phyloP scores from a whole-genome alignment of 2,113 vertebrate species.

The Trachemys scripta region DNA sequence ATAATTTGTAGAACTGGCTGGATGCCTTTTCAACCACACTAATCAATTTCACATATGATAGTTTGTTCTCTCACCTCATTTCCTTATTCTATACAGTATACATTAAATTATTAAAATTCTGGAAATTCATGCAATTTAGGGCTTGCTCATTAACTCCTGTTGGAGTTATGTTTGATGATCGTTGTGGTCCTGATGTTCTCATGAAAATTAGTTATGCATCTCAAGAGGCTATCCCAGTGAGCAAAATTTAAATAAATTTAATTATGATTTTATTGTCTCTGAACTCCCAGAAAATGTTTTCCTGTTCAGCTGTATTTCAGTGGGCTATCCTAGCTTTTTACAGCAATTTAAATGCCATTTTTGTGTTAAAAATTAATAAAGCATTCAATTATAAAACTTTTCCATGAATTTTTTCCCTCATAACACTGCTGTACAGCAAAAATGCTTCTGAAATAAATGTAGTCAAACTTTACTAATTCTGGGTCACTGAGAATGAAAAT shows the following conservation, averaged over 20 bases:
- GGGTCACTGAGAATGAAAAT: too few relatives aligned
- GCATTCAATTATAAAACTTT: not conserved
- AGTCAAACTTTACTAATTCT: too few relatives aligned
- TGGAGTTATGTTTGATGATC: constrained; percentile 35
- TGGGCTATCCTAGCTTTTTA: not conserved
- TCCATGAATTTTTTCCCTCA: not conserved
- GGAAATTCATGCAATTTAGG: constrained; percentile 40
- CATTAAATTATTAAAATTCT: constrained; percentile 28
- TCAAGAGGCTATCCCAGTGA: not conserved
- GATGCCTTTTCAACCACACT: not conserved
- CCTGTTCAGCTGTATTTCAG: not conserved
- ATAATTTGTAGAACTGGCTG: not conserved
- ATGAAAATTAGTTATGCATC: constrained; percentile 13
- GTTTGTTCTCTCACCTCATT: constrained; percentile 8
- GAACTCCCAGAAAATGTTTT: not conserved
- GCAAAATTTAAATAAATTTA: constrained; percentile 41
- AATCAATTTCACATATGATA: not conserved
- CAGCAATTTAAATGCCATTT: not conserved
- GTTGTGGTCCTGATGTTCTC: constrained; percentile 39
- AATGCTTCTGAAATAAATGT: too few relatives aligned
- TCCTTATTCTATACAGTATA: not conserved
- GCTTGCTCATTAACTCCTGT: constrained; percentile 36
- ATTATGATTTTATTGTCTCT: not conserved
- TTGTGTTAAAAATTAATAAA: constrained; percentile 34
- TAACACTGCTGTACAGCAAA: too few relatives aligned